A percentile compares a stretch with the other conserved stretches of the same genome.
Conservation (phyloP, 2,888 invertebrate genomes). For the Sussaba pulchella region DNA sequence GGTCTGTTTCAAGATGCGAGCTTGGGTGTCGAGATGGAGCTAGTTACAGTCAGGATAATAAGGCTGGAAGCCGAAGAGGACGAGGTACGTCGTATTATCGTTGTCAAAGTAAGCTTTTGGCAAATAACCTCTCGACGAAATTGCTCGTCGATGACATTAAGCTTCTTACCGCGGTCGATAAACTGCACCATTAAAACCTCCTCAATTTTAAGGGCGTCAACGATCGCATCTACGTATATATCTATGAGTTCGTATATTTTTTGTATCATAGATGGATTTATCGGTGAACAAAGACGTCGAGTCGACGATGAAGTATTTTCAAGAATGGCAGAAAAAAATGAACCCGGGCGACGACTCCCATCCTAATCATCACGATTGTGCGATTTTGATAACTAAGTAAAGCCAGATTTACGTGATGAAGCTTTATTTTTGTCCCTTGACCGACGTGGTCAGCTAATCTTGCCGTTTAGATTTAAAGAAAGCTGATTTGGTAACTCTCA, state of each 20-base stretch:
- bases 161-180: slow-evolving; percentile 52
- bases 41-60: slow-evolving; percentile 86
- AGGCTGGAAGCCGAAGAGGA: slow-evolving; percentile 84
- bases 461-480: not conserved
- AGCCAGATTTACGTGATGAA: slow-evolving; percentile 1
- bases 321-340: slow-evolving; percentile 86
- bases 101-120: slow-evolving; percentile 51
- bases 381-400: slow-evolving; percentile 86
- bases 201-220: slow-evolving; percentile 29
- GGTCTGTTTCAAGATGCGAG: slow-evolving; percentile 80
- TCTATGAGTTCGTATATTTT: not conserved
- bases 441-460: not conserved
- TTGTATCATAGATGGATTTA: slow-evolving; percentile 79
- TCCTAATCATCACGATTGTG: slow-evolving; percentile 87
- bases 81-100: slow-evolving; percentile 78
- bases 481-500: not conserved
- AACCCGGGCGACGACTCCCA: slow-evolving; percentile 86
- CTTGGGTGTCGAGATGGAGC: slow-evolving; percentile 85
- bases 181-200: slow-evolving; percentile 37
- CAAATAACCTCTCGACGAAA: slow-evolving; percentile 53
- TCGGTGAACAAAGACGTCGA: slow-evolving; percentile 84
- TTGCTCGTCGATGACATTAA: slow-evolving; percentile 46
- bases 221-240: not conserved
- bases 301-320: slow-evolving; percentile 85
- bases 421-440: not conserved